Evolutionary conservation across 2,888 invertebrate species (phyloP).

Genomic region (Melitaea athalia): DNA sequence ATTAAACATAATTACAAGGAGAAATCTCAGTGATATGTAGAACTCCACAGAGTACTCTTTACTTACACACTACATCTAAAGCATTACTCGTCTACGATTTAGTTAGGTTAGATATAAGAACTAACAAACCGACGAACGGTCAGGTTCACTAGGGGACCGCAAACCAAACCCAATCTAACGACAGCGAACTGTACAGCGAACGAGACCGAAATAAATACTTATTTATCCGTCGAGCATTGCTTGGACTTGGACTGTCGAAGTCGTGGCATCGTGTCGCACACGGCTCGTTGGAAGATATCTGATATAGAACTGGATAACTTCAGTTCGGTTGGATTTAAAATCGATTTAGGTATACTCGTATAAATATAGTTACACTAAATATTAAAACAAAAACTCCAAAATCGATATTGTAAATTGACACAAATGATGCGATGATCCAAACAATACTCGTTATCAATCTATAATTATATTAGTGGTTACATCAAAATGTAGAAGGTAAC

Average conservation of each 20-base stretch:
- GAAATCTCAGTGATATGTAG: constrained; percentile 82
- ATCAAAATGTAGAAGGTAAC: constrained; percentile 63
- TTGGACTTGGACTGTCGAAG: constrained; percentile 13
- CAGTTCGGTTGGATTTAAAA: no score
- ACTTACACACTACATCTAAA: constrained; percentile 77
- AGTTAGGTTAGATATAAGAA: constrained; percentile 66
- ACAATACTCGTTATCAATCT: constrained; percentile 42
- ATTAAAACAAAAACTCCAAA: background rate
- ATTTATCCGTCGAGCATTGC: constrained; percentile 30
- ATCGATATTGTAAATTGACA: background rate
- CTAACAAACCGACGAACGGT: constrained; percentile 65
- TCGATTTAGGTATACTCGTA: no score
- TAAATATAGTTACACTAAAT: no score
- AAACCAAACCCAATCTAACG: constrained; percentile 31
- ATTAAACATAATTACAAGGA: constrained; percentile 73
- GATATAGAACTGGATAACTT: background rate
- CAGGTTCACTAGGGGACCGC: constrained; percentile 42
- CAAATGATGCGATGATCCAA: constrained; percentile 23
- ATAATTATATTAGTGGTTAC: constrained; percentile 40
- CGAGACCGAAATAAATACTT: constrained; percentile 39
- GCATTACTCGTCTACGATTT: constrained; percentile 68
- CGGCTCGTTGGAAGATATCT: background rate
- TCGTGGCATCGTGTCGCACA: no score
- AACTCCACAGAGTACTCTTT: constrained; percentile 78
- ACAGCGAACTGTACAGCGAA: constrained; percentile 50